Evolutionary conservation across 2,888 invertebrate species (phyloP), one percentile per base, ranked within the genome.

Genomic region (Microplitis manilae): DNA sequence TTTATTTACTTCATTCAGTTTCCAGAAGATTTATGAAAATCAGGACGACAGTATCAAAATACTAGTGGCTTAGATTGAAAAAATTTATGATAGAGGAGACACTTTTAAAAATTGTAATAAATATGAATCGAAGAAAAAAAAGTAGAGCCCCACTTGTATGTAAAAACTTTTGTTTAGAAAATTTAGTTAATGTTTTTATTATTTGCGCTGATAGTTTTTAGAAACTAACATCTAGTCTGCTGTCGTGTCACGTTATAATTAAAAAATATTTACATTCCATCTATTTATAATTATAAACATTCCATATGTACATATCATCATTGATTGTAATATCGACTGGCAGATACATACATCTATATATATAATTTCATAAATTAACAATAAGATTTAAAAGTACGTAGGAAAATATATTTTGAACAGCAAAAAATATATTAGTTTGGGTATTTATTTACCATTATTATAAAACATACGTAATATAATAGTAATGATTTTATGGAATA

Each of bases 301-400:
- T 78, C 69, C 73, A 76, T 60, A 41, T 75, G 75, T 73, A 78
- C 68, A 69, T 73, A 75, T 68, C 20, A 60, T 68, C 38, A 65
- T 30, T 64, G n/a, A 30, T 4, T 30, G 30, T 30, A 30, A 30
- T 4, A 40, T 40, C 62, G 20, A 20, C 13, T 7, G 76, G 67
- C 40, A 20, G 50, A 70, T 70, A 6, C 13, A 41, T 41, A 50
- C 6, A 50, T 70, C n/a, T 50, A 38, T 13, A 50, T 50, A 15
- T 30, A 50, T 41, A 50, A 68, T 68, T 68, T 8, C 50, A 50
- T 50, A 13, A 50, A 50, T 13, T 50, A 8, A 50, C 13, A 50
- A 5, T 50, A 30, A 30, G 30, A 30, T 30, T 30, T 30, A 30
- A 30, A 30, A 30, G 30, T 13, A 50, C 50, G 50, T 50, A 50